Evolutionary conservation across 1,140 invertebrate genomes (phyloP), one percentile per base, ranked within the genome.

Genomic region (Diachasmimorpha longicaudata): DNA sequence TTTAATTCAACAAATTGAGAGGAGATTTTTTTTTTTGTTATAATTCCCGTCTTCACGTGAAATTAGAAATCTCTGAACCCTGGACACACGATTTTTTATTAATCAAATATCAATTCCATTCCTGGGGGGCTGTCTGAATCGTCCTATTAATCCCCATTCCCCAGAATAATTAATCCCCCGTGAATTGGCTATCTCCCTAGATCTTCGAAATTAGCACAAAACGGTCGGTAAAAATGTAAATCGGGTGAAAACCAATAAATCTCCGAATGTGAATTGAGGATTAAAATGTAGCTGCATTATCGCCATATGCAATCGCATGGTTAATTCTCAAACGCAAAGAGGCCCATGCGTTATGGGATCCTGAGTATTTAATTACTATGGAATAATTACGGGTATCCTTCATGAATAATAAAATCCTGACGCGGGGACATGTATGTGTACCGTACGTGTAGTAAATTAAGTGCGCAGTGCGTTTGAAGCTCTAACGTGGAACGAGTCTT

Each of bases 361-460:
- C 58, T 25, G 58, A 23, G 23, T 8, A 63, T 63, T 63, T 63
- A 63, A 63, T 63, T 63, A 63, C 58, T 63, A 63, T 63, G 19
- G 58, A 63, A 63, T 63, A 63, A 63, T 63, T 63, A 63, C 58
- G 58, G 58, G 19, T 63, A 63, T 63, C 58, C 58, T 63, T 63
- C 58, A 63, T 63, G 58, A 63, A 63, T 63, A 63, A 63, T 63
- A 63, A 63, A 63, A 63, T 63, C 58, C 23, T 31, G 23, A 31
- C 58, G 58, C 31, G 25, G 52, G 9, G 8, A 21, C 13, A n/a
- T 3, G 52, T 2, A n/a, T 19, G 52, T 58, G 52, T 21, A 58
- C 9, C 52, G 58, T 63, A 19, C 19, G n/a, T 52, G 48, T 63
- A 23, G 48, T 55, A 31, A 25, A 63, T 63, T 63, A 63, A 63